Evolutionary conservation across 2,888 invertebrate genomes (phyloP).

Genomic region (Parnassius orleans): DNA sequence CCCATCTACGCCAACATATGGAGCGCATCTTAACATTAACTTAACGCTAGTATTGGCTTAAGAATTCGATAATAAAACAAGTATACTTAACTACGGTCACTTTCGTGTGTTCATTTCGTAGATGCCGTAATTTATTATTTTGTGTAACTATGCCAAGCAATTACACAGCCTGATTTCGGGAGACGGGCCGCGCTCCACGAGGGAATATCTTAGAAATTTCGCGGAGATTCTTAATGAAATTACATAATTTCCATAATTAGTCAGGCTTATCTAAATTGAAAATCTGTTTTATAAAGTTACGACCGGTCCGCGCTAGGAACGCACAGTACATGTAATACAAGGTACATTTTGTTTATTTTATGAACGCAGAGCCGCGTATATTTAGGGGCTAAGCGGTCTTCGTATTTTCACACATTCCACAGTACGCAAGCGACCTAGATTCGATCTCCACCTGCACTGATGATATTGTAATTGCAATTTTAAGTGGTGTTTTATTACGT

Average conservation of each 20-base stretch:
- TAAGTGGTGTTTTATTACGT: too few relatives aligned
- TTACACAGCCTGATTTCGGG: slow-evolving; percentile 1
- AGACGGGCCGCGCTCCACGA: slow-evolving; percentile 3
- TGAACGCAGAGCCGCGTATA: not conserved
- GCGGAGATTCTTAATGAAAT: slow-evolving; percentile 18
- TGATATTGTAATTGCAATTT: too few relatives aligned
- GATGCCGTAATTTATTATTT: slow-evolving; percentile 3
- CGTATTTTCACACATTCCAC: too few relatives aligned
- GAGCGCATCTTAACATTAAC: too few relatives aligned
- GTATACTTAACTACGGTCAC: too few relatives aligned
- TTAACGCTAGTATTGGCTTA: too few relatives aligned
- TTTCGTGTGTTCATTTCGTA: not conserved
- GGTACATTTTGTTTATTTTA: slow-evolving; percentile 10
- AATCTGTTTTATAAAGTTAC: slow-evolving; percentile 23
- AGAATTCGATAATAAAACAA: too few relatives aligned
- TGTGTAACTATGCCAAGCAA: slow-evolving; percentile 6
- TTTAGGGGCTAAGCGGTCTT: not conserved
- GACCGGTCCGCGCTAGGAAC: slow-evolving; percentile 6
- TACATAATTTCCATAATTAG: slow-evolving; percentile 27
- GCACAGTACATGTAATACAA: slow-evolving; percentile 4
- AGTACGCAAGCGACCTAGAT: too few relatives aligned
- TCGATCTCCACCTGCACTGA: too few relatives aligned
- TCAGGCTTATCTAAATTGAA: slow-evolving; percentile 26
- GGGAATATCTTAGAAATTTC: slow-evolving; percentile 12
- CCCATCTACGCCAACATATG: too few relatives aligned